phyloP scores from a whole-genome alignment of 2,797 vertebrate species.

The Hafferia zeledoni region DNA sequence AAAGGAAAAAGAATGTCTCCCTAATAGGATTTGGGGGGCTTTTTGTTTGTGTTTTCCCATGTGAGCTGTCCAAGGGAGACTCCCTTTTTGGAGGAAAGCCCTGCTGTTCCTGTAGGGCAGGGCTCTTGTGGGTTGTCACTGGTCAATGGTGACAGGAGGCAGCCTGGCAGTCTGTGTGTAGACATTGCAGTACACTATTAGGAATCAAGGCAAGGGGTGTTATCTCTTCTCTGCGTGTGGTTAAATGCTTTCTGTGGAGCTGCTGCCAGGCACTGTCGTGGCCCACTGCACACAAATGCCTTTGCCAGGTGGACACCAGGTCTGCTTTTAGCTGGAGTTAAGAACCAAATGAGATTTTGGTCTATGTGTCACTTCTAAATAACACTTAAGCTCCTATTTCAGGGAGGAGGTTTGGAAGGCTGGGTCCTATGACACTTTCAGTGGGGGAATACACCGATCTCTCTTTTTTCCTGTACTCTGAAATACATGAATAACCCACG shows the following conservation, averaged over 20 bases:
- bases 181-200: not conserved
- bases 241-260: slow-evolving; percentile 27
- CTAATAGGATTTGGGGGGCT: not conserved
- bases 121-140: not conserved
- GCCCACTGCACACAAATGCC: slow-evolving; percentile 35
- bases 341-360: slow-evolving; percentile 11
- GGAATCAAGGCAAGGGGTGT: slow-evolving; percentile 7
- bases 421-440: not conserved
- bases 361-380: not conserved
- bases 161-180: not conserved
- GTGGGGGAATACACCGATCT: not conserved
- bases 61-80: not conserved
- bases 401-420: not conserved
- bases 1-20: not conserved
- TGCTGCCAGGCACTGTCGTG: not conserved
- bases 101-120: not conserved
- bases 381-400: not conserved
- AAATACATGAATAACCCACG: not conserved
- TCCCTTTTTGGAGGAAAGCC: not conserved
- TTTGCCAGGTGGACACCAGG: slow-evolving; percentile 36
- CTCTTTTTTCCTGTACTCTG: not conserved
- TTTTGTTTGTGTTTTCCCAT: not conserved
- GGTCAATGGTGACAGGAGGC: slow-evolving; percentile 15
- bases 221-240: slow-evolving; percentile 40
- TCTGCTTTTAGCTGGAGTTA: slow-evolving; percentile 1